These are phyloP conservation scores for Zalophus californianus DNA, from an alignment of 2,797 vertebrate genomes.

Conservation along the genomic window DNA sequence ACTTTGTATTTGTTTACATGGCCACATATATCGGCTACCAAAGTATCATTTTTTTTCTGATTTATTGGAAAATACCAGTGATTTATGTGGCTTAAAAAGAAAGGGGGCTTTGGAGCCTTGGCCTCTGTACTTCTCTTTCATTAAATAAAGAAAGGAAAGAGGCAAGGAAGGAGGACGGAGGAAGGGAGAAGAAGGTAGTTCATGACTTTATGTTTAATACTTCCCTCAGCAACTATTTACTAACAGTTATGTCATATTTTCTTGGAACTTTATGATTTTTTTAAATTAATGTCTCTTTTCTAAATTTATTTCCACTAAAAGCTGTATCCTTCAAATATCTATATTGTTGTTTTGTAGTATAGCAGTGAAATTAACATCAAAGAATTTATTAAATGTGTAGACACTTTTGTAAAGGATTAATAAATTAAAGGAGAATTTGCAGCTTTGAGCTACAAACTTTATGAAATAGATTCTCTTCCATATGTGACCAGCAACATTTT, in stretches of 20 bases:
- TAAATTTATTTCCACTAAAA: constrained; percentile 47
- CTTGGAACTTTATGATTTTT: neutral
- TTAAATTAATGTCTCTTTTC: constrained; percentile 42
- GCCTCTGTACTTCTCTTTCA: neutral
- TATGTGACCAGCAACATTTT: neutral
- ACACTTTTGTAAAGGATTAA: constrained; percentile 8
- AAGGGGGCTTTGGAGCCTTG: neutral
- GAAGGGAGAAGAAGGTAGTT: neutral
- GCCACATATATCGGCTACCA: neutral
- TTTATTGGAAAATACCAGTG: neutral
- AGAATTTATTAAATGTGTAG: constrained; percentile 3
- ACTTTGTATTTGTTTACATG: neutral
- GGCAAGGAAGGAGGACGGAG: neutral
- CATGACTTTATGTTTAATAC: constrained; percentile 1
- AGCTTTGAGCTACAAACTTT: constrained; percentile 19
- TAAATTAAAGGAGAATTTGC: constrained; percentile 35
- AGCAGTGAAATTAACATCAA: neutral
- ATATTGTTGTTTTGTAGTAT: neutral
- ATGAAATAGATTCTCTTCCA: constrained; percentile 26
- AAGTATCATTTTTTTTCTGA: constrained; percentile 27
- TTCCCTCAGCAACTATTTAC: neutral
- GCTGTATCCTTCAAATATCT: neutral
- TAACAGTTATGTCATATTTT: constrained; percentile 4
- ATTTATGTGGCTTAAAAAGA: neutral
- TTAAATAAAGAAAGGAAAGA: constrained; percentile 10